Base-by-base conservation (phyloP, 1,140 invertebrate genomes). In the Zophobas morio region DNA sequence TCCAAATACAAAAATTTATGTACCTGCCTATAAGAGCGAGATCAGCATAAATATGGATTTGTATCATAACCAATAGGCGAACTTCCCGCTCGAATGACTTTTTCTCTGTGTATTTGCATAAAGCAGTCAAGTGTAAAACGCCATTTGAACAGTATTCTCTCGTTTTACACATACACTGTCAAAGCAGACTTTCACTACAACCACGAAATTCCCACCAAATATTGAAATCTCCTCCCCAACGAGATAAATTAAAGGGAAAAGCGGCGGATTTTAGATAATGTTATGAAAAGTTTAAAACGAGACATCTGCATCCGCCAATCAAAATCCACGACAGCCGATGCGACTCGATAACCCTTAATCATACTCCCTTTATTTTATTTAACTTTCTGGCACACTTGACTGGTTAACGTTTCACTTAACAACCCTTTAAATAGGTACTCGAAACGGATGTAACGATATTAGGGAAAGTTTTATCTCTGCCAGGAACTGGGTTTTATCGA, bases 41-140 rank as follows among this genome's bases (percentile, higher is more conserved):
- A 66, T 66, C 60, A 66, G 60, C 60, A 66, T 66, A 66, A 66
- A 66, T 66, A 66, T 66, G 60, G 60, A 66, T 66, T 66, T 66
- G 60, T 66, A 66, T 66, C 60, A 66, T 20, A 66, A 66, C 39
- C 60, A 66, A 66, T 66, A 66, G 60, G 42, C 60, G 60, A 40
- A 66, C 37, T 66, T 66, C 40, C 60, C 60, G 60, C 60, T 66
- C 60, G 60, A 66, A 66, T 66, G 60, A 66, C 37, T 66, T 66
- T 66, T 66, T 66, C 60, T 66, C 60, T 42, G 60, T 66, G 60
- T 66, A 66, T 66, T 66, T 66, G 60, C 60, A 66, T 66, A 66
- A 66, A 66, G 60, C 60, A 66, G 39, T 66, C 60, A 66, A 66
- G 60, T 66, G 60, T 66, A 66, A 66, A 66, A 66, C 60, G 60